Conservation (phyloP, 2,797 vertebrate species). For the Parauchenoglanis ngamensis region DNA sequence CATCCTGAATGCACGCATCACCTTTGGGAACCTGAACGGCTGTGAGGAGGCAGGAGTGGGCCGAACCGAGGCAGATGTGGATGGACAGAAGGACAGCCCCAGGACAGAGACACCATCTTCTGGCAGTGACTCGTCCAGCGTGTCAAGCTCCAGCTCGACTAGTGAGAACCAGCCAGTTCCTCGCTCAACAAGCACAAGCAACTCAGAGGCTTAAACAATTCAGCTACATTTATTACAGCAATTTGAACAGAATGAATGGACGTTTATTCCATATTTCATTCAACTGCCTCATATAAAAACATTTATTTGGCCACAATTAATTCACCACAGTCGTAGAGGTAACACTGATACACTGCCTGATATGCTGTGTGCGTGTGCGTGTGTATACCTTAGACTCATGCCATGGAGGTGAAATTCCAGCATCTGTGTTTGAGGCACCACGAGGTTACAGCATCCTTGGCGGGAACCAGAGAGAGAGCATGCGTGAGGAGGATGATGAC, state of each 20-base stretch:
- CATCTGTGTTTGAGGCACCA: slow-evolving; percentile 88
- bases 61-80: slow-evolving; percentile 56
- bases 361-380: slow-evolving; percentile 14
- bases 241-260: neutral
- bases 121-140: slow-evolving; percentile 92
- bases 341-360: neutral
- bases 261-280: neutral
- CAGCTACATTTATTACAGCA: neutral
- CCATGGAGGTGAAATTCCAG: slow-evolving; percentile 87
- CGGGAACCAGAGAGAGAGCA: slow-evolving; percentile 84
- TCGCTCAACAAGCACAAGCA: neutral
- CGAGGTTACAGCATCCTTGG: slow-evolving; percentile 90
- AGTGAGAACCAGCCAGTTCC: slow-evolving; percentile 70
- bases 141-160: slow-evolving; percentile 95
- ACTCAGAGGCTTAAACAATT: neutral
- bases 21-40: slow-evolving; percentile 95
- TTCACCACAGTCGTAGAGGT: neutral
- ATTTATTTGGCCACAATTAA: neutral
- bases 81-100: slow-evolving; percentile 73
- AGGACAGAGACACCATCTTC: slow-evolving; percentile 89
- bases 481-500: slow-evolving; percentile 91
- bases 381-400: slow-evolving; percentile 80
- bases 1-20: slow-evolving; percentile 96
- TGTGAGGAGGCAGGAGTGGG: slow-evolving; percentile 84
- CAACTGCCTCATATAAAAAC: neutral